phyloP scores from a whole-genome alignment of 2,888 invertebrate genomes.

The Orthosia incerta region DNA sequence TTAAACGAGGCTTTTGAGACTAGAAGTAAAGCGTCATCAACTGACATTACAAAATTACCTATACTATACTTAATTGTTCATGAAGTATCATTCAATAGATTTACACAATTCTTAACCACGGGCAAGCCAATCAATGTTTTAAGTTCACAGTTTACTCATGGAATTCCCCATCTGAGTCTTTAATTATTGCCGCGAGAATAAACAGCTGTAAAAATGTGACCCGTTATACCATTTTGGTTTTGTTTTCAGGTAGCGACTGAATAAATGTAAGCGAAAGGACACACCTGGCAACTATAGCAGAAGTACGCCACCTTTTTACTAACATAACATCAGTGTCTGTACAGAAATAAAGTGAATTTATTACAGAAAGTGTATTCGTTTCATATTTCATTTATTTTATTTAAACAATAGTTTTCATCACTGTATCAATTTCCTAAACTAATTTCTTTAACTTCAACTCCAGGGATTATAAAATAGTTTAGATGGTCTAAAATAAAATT shows the following conservation, averaged over 20 bases:
- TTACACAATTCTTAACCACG: slow-evolving; percentile 19
- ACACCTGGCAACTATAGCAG: slow-evolving; percentile 38
- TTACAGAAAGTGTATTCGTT: background rate
- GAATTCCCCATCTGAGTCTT: slow-evolving; percentile 16
- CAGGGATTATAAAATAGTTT: too few relatives aligned
- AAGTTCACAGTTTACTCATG: slow-evolving; percentile 35
- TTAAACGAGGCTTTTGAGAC: background rate
- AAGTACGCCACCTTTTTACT: slow-evolving; percentile 39
- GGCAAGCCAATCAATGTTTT: slow-evolving; percentile 16
- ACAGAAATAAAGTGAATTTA: background rate
- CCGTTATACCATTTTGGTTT: slow-evolving; percentile 7
- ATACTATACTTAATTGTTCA: slow-evolving; percentile 3
- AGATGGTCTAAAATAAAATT: too few relatives aligned
- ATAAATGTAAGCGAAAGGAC: slow-evolving; percentile 32
- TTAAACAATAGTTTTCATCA: background rate
- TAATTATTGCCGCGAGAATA: slow-evolving; percentile 41
- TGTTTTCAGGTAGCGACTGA: slow-evolving; percentile 21
- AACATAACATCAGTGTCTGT: background rate
- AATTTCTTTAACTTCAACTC: too few relatives aligned
- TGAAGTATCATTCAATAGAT: slow-evolving; percentile 31
- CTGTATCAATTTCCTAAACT: background rate
- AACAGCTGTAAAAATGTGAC: slow-evolving; percentile 41
- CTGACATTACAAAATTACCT: background rate
- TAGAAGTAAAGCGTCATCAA: background rate
- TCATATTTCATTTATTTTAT: background rate